Conservation (phyloP, 2,888 invertebrate species). For the Mesochorus sp. region DNA sequence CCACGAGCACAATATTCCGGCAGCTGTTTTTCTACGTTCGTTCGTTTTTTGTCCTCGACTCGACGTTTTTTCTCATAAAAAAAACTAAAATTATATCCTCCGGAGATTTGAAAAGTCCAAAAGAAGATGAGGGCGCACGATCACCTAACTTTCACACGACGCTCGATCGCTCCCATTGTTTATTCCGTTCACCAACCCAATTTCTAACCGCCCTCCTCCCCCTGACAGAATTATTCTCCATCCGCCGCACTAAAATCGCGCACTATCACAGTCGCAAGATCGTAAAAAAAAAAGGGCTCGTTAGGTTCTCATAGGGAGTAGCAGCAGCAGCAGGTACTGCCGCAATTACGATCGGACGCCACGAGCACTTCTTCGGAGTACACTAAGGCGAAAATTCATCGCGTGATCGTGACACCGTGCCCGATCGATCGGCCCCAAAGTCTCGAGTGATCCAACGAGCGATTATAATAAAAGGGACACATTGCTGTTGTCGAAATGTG, state of each 20-base stretch:
- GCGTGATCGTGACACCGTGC: conserved; percentile 41
- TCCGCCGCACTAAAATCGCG: too few relatives aligned
- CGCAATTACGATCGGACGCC: neutral
- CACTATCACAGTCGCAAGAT: neutral
- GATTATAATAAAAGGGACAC: conserved; percentile 32
- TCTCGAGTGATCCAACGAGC: conserved; percentile 22
- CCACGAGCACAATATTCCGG: conserved; percentile 40
- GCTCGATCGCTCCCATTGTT: conserved; percentile 36
- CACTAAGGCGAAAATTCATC: conserved; percentile 37
- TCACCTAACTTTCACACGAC: conserved; percentile 35
- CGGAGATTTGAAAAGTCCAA: neutral
- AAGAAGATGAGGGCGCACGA: neutral
- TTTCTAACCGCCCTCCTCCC: neutral
- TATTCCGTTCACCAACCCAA: conserved; percentile 29
- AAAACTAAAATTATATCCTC: neutral
- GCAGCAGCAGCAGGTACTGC: neutral
- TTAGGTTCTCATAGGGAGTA: too few relatives aligned
- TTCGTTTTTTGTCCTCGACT: neutral
- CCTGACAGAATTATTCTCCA: neutral
- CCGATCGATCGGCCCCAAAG: conserved; percentile 28
- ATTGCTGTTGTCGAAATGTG: conserved; percentile 14
- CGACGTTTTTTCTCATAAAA: conserved; percentile 7
- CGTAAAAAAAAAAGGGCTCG: conserved; percentile 5
- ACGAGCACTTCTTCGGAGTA: neutral
- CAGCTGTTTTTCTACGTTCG: conserved; percentile 39